Base-by-base conservation (phyloP, 1,140 invertebrate genomes). In the Drosophila sp. region DNA sequence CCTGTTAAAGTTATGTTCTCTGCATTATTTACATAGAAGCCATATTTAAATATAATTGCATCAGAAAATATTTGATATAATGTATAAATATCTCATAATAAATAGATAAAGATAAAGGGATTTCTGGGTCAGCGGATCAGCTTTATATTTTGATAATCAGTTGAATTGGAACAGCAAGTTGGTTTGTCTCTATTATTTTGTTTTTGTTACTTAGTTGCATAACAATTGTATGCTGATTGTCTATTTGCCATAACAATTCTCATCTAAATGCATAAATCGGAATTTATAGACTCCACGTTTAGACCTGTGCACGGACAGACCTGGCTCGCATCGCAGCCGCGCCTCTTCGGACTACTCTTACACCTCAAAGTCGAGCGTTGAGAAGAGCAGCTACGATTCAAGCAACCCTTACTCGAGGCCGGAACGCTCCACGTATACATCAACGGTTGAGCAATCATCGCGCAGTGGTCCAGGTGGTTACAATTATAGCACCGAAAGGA, bases 301-400 rank as follows among this genome's bases (percentile, higher is more conserved):
- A 94, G 96, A 97, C 93, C 94, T 96, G 92, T 96, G 96, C 89
- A 94, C 94, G 92, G 96, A 96, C 93, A 94, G 95, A 90, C 95
- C 95, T 71, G 94, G 94, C 78, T 91, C 93, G 77, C 94, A 94
- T 77, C 93, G 95, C 76, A 84, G 78, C 50, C 86, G 79, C 57
- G 86, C 80, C 64, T 81, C 90, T 51, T 91, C 94, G 95, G 92
- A 94, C 93, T 97, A 96, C 94, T 96, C 95, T 80, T 97, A 96
- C 94, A 96, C 95, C 77, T 96, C 96, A 93, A 93, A 93, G 92
- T 95, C 95, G 91, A 90, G 89, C 72, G 92, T 91, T 79, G 92
- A 92, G 72, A 92, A 92, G 79, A 93, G 89, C 77, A 91, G 81
- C 77, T 91, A 91, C 72, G 92, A 93, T 41, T 93, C 93, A 69